Evolutionary conservation across 2,797 vertebrate genomes (phyloP), one percentile per base, ranked within the genome.

Genomic region (Bryconaethiops microstoma): DNA sequence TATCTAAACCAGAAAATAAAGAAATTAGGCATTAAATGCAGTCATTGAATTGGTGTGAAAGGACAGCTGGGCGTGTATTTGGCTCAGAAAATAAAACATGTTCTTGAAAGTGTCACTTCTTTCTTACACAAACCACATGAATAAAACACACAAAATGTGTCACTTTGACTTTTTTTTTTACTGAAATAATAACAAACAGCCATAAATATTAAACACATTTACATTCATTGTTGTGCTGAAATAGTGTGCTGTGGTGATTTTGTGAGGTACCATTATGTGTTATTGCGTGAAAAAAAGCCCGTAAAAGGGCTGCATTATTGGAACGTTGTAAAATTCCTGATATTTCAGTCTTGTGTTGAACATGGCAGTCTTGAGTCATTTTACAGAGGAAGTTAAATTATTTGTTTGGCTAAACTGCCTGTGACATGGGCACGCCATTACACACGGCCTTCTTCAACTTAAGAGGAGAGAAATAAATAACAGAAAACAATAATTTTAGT

Each of bases 381-480:
- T 72, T 55, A 72, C 2, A n/a, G 14, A 16, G 21, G 68, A 70
- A 73, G 52, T 21, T 9, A 23, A 40, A 23, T 73, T 54, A 71
- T 54, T 55, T 57, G 39, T 73, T n/a, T 68, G n/a, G 65, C 39
- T 50, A 71, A 71, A 48, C 48, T 52, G 48, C 69, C 13, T 71
- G 7, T 54, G 13, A 35, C 7, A 21, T 54, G 16, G 35, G 7
- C 23, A 71, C 48, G 25, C 16, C 48, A 52, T 40, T 17, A 35
- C 8, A 72, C 70, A 23, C 12, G 16, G 5, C 23, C 21, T 35
- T 71, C 69, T 52, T 35, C 29, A 71, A 29, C 45, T 29, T 52
- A 54, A 70, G 25, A 52, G 2, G 45, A 9, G 48, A 25, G 7
- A 72, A 52, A 35, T 5, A 57, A 55, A 72, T 52, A 54, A 10